phyloP scores from a whole-genome alignment of 1,140 invertebrate genomes.

The Plectrocnemia conspersa region DNA sequence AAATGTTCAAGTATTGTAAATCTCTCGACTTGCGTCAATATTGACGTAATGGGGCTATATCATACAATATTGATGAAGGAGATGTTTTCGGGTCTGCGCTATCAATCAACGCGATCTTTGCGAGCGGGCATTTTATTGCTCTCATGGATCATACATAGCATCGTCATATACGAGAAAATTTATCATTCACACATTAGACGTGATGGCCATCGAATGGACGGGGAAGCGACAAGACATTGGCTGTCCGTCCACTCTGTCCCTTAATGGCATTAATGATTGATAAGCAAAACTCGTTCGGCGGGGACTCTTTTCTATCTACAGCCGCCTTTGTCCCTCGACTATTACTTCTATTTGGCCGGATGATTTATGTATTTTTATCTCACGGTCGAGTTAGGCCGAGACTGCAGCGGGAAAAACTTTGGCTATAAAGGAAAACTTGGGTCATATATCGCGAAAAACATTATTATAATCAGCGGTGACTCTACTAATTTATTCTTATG shows the following conservation, averaged over 20 bases:
- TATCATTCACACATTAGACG: neutral
- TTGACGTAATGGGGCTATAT: too few species aligned
- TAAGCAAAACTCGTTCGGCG: conserved; percentile 6
- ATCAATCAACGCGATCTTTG: neutral
- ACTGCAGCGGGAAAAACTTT: neutral
- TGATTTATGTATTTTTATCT: conserved; percentile 29
- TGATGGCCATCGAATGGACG: neutral
- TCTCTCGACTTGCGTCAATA: too few species aligned
- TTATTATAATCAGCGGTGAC: too few species aligned
- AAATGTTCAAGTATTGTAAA: too few species aligned
- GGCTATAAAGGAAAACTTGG: conserved; percentile 12
- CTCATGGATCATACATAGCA: neutral
- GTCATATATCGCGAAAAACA: too few species aligned
- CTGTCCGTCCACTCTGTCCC: conserved; percentile 1
- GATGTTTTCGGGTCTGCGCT: neutral
- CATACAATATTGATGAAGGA: neutral
- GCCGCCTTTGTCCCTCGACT: too few species aligned
- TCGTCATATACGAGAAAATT: neutral
- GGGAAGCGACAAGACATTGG: neutral
- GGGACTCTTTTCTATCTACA: neutral
- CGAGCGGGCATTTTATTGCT: neutral
- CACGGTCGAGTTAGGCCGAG: neutral
- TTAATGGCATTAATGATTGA: conserved; percentile 27
- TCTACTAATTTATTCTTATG: too few species aligned
- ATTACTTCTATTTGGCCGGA: conserved; percentile 7